Base-by-base conservation (phyloP, 2,113 vertebrate species). In the Eulemur rufifrons region DNA sequence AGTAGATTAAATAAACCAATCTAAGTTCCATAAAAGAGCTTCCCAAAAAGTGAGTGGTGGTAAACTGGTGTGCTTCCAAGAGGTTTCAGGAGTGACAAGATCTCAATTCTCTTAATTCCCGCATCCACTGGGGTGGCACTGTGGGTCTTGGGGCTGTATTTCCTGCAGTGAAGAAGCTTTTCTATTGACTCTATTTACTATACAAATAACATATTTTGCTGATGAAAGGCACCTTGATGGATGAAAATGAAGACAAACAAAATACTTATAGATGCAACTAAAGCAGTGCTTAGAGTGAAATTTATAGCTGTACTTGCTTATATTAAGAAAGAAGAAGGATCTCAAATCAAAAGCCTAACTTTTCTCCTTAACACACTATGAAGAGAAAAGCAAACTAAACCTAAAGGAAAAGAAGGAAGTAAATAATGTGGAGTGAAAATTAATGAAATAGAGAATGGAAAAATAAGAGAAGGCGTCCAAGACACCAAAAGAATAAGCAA, bases 191-290 rank as follows among this genome's bases (percentile, higher is more conserved):
- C 73, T 54, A 37, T 77, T 94, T 61, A 87, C n/a, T 34, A 52
- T 8, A 17, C 17, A 88, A 83, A 83, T 42, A 54, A 61, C 4
- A 42, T 42, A 23, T 13, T 50, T 71, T 21, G 47, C n/a, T 27
- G 25, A 63, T 34, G 10, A 61, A 85, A 89, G 15, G 5, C 9
- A 83, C 3, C 61, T 56, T 17, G 25, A 61, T 37, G 29, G 77
- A 54, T 71, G 63, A 71, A 94, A 83, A 78, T 63, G 25, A 74
- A 96, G 37, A 23, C 25, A 29, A 21, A 94, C 18, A 69, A 52
- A 18, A 5, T n/a, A 94, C 1, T 81, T 32, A 54, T 2, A 18
- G 14, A 52, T 50, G 34, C 15, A 52, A 11, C 29, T 85, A 68
- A 59, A n/a, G 14, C 25, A 5, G 18, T 32, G 18, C 4, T 66